Base-by-base conservation (phyloP, 2,113 vertebrate genomes). In the Trachemys scripta region DNA sequence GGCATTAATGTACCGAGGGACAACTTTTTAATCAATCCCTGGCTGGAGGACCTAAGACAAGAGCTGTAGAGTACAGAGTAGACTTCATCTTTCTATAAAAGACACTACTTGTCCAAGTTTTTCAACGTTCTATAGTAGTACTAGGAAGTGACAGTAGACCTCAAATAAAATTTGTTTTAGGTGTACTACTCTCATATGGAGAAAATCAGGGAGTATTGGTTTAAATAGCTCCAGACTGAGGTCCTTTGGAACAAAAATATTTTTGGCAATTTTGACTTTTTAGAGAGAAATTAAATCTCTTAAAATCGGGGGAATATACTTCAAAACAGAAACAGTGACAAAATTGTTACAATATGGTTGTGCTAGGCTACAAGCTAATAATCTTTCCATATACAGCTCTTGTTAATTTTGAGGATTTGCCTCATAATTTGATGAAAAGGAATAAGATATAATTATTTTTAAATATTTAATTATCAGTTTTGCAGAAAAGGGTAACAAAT, bases 351-450 rank as follows among this genome's bases (percentile, higher is more conserved):
- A 62, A 31, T 62, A 31, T 16, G 72, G 24, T 16, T 82, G 35
- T 42, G 4, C 3, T 8, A 59, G 38, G 16, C 42, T n/a, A 65
- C 57, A 93, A 72, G 47, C 83, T 89, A 80, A 85, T 38, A 87
- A 38, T 35, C 5, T 3, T 79, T 45, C 27, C 54, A 92, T 90
- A 92, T 45, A 83, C 19, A 95, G 27, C 53, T 56, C 65, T 42
- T 27, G 3, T 8, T n/a, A 90, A 93, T 69, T 47, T 80, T 87
- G 62, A 94, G 31, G 35, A 95, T 8, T 25, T 17, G 2, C 29
- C 82, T 92, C 88, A 38, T 20, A 92, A 96, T 91, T 47, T 8
- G 35, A 6, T 86, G 75, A 97, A 50, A 90, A 92, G 72, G 57
- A 87, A 1, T 9, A 92, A 59, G 82, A 38, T 10, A 54, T 80